These are phyloP conservation scores for Mormyrops attenuatus DNA, from an alignment of 2,797 vertebrate species.

Conservation along the genomic window DNA sequence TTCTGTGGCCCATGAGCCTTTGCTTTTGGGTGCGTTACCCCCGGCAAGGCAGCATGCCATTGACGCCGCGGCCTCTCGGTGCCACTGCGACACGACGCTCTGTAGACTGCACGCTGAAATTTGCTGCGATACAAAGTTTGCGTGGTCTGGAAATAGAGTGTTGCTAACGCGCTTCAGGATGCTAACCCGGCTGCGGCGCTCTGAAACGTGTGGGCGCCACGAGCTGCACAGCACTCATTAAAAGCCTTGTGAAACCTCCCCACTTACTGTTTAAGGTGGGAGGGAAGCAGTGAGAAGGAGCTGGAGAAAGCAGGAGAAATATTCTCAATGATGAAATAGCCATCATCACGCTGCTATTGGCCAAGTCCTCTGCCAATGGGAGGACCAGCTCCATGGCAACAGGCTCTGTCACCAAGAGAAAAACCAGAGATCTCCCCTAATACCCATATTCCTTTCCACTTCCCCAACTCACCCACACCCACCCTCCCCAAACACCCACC, in stretches of 20 bases:
- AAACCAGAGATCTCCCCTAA: slow-evolving; percentile 47
- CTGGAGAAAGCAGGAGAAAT: slow-evolving; percentile 57
- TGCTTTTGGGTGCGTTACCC: background rate
- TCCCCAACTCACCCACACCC: slow-evolving; percentile 37
- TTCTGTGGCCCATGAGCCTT: background rate
- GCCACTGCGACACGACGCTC: background rate
- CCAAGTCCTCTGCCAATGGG: slow-evolving; percentile 70
- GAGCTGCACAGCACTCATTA: slow-evolving; percentile 39
- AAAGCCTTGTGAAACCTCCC: slow-evolving; percentile 55
- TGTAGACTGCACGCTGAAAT: background rate
- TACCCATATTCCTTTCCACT: slow-evolving; percentile 60
- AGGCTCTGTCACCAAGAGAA: slow-evolving; percentile 80
- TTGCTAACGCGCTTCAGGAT: background rate
- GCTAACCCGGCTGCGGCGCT: slow-evolving; percentile 18
- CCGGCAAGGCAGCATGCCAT: background rate
- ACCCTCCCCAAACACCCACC: slow-evolving; percentile 47
- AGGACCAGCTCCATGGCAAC: slow-evolving; percentile 84
- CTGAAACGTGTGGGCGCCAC: slow-evolving; percentile 40
- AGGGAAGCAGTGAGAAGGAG: slow-evolving; percentile 29
- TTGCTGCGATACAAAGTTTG: background rate
- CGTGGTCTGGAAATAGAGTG: background rate
- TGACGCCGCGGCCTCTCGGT: background rate
- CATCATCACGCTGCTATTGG: slow-evolving; percentile 71
- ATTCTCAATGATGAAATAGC: slow-evolving; percentile 79
- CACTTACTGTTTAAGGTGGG: slow-evolving; percentile 36